These are phyloP conservation scores for Gerris buenoi DNA, from an alignment of 1,140 invertebrate species.

Conservation along the genomic window DNA sequence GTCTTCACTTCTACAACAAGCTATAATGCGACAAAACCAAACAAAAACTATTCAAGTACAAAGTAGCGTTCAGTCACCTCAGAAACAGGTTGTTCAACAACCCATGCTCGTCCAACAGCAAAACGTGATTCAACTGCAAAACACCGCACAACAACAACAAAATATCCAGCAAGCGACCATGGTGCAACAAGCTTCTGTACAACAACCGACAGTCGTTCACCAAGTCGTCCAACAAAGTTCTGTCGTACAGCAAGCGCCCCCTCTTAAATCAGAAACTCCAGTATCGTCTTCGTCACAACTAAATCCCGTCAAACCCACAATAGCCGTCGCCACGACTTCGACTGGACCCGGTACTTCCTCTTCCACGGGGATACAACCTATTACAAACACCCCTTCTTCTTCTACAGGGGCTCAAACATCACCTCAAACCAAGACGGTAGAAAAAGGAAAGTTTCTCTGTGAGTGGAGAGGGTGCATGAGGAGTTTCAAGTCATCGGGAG, in stretches of 20 bases:
- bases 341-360: not conserved
- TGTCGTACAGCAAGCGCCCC: not conserved
- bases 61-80: not conserved
- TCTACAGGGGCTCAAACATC: not conserved
- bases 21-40: not conserved
- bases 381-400: not conserved
- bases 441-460: slow-evolving; percentile 47
- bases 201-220: not conserved
- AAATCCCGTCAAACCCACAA: not conserved
- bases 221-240: not conserved
- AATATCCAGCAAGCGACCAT: too few relatives aligned
- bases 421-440: not conserved
- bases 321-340: not conserved
- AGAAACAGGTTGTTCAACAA: slow-evolving; percentile 2
- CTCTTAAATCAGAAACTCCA: not conserved
- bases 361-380: not conserved
- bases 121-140: slow-evolving; percentile 37
- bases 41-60: not conserved
- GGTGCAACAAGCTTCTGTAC: not conserved
- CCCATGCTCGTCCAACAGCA: slow-evolving; percentile 27
- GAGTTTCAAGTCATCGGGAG: slow-evolving; percentile 58
- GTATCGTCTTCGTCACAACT: not conserved
- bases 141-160: too few relatives aligned
- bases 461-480: slow-evolving; percentile 81
- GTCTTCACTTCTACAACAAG: slow-evolving; percentile 17